Evolutionary conservation across 2,888 invertebrate genomes (phyloP), one percentile per base, ranked within the genome.

Genomic region (Lithophane semibrunnea): DNA sequence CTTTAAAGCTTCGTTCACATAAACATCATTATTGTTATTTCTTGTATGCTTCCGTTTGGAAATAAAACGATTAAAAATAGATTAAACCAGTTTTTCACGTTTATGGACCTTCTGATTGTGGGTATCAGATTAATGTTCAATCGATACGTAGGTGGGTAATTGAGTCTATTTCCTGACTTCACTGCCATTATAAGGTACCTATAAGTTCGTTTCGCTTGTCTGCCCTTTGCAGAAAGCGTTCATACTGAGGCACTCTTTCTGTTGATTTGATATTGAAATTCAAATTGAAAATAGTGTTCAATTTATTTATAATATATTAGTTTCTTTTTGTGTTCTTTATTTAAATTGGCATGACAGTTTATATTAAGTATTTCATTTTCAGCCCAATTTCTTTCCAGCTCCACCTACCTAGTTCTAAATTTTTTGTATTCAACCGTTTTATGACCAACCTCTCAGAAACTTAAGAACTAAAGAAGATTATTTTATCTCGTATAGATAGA

Each of bases 131-230:
- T 90, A 91, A 90, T 88, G 88, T 81, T 79, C 86, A 87, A 88
- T 88, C 90, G 88, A 90, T 91, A 87, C 85, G 86, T 87, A 83
- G 88, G 37, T 37, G 37, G 37, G 89, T 93, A 94, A 94, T 93
- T 92, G 92, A 91, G 92, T 91, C 91, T 89, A 91, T 92, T 91
- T 90, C 88, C 92, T 88, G 85, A 88, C 86, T 89, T 90, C 89
- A 89, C 84, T 84, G 85, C 86, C 86, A 83, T 77, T 88, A 90
- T 92, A 92, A 92, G 92, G 90, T 89, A 90, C 86, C 83, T 86
- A 24, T 65, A 88, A 90, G 90, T 91, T 88, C 88, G 89, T 90
- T 92, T 89, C 88, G 88, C 86, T 90, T 91, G 52, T 63, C 87
- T 91, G 89, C 90, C 87, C 88, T 90, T 88, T 85, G 81, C 66